Evolutionary conservation across 1,140 invertebrate species (phyloP), one percentile per base, ranked within the genome.

Genomic region (Hylyphantes graminicola): DNA sequence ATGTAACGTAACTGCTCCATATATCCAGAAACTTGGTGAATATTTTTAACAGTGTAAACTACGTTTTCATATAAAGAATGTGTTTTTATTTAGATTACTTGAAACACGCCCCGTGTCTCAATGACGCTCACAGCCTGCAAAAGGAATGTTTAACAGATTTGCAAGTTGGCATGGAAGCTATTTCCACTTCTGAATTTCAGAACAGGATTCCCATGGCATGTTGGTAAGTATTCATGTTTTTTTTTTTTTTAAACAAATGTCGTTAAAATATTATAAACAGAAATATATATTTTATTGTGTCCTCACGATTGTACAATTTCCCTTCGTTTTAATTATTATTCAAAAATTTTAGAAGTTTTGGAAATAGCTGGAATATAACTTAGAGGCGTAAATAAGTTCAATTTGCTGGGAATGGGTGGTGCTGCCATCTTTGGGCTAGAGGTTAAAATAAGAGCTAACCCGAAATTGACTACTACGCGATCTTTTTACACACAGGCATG

Each of bases 141-240:
- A 87, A 87, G 59, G 63, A 79, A 35, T 88, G 88, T 67, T 76
- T 88, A 19, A 87, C 86, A 55, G 87, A 88, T 64, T 75, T 88
- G 17, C 87, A 88, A 85, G 86, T 85, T 50, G 87, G 86, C 8
- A 63, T 88, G 9, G 88, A 88, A 80, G 72, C 83, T 4, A 85
- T 86, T 68, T 83, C 72, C 17, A 61, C 53, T 48, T 85, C 87
- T 15, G 85, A 88, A 63, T 88, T 86, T 73, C 85, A 87, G n/a
- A 86, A 87, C n/a, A 82, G 88, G 9, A 87, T 88, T 11, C 86
- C 88, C 4, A 87, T 87, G 68, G 87, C 85, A 53, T 88, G 88
- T 63, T 88, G 88, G 85, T 86, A 85, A 80, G 57, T 84, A 79
- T 11, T 51, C 11, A 12, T 6, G 7, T 10, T 5, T 17, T 61